phyloP scores from a whole-genome alignment of 2,888 invertebrate genomes.

The Zaprionus lineosus region DNA sequence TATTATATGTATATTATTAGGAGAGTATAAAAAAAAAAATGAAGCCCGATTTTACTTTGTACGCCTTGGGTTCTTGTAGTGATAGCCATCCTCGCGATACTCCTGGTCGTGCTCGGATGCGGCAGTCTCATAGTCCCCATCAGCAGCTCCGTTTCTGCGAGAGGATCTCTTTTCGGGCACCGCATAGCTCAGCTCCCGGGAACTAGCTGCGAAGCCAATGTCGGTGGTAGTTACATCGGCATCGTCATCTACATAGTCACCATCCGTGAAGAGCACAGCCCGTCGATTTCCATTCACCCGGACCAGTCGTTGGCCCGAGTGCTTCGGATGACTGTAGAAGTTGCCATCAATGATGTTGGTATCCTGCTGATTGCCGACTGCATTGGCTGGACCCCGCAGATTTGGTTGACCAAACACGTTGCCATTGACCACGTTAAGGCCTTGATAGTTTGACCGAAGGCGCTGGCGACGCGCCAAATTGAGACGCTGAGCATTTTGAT shows the following conservation, averaged over 20 bases:
- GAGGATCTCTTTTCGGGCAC: constrained; percentile 33
- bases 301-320: constrained; percentile 17
- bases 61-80: constrained; percentile 61
- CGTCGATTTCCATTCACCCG: constrained; percentile 46
- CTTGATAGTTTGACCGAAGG: constrained; percentile 62
- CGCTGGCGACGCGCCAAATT: constrained; percentile 30
- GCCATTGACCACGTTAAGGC: constrained; percentile 62
- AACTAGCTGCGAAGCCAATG: constrained; percentile 46
- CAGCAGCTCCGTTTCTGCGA: constrained; percentile 5
- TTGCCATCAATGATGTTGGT: constrained; percentile 68
- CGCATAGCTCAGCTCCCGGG: constrained; percentile 50
- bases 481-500: neutral
- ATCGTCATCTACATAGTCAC: constrained; percentile 51
- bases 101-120: constrained; percentile 42
- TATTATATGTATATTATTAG: constrained; percentile 2
- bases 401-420: constrained; percentile 61
- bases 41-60: constrained; percentile 4
- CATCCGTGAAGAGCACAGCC: constrained; percentile 43
- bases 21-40: neutral
- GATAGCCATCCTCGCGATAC: constrained; percentile 64
- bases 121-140: constrained; percentile 28
- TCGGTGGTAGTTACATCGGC: constrained; percentile 21
- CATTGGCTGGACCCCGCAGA: constrained; percentile 42
- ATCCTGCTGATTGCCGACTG: constrained; percentile 63
- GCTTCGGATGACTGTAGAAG: constrained; percentile 46